Percentiles rank a stretch among this genome's conserved stretches.
Evolutionary conservation across 2,113 vertebrate genomes (phyloP).

Genomic region (Odocoileus hemionus): DNA sequence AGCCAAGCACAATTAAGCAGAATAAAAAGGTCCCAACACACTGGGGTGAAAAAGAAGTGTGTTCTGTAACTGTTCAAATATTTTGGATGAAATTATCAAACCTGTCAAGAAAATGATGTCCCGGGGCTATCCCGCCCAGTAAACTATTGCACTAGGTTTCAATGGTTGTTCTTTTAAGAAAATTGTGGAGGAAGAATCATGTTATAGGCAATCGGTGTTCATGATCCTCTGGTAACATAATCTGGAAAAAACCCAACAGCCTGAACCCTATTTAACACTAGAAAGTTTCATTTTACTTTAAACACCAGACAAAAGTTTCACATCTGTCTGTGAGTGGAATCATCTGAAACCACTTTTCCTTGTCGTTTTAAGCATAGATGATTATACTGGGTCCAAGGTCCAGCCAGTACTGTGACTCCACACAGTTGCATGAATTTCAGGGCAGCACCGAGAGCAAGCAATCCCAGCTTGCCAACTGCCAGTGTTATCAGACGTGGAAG

Average conservation of each 20-base stretch:
- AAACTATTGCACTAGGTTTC: background rate
- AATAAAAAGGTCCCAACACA: background rate
- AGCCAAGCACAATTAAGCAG: background rate
- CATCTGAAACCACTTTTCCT: background rate
- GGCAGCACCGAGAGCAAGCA: background rate
- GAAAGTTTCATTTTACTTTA: constrained; percentile 25
- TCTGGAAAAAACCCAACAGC: background rate
- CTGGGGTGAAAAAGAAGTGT: background rate
- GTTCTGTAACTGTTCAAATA: background rate
- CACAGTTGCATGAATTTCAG: background rate
- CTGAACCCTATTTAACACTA: background rate
- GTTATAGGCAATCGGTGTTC: background rate
- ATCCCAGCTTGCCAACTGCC: background rate
- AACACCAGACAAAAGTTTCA: background rate
- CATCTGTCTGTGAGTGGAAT: background rate
- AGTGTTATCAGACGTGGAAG: background rate
- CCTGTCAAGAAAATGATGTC: background rate
- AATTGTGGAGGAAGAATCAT: background rate
- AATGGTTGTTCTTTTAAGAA: background rate
- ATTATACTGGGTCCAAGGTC: background rate
- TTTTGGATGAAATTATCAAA: background rate
- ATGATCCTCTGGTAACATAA: background rate
- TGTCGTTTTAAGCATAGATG: background rate
- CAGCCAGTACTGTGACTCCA: background rate
- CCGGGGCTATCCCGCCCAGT: background rate